Conservation (phyloP, 2,888 invertebrate species). For the Athalia circularis region DNA sequence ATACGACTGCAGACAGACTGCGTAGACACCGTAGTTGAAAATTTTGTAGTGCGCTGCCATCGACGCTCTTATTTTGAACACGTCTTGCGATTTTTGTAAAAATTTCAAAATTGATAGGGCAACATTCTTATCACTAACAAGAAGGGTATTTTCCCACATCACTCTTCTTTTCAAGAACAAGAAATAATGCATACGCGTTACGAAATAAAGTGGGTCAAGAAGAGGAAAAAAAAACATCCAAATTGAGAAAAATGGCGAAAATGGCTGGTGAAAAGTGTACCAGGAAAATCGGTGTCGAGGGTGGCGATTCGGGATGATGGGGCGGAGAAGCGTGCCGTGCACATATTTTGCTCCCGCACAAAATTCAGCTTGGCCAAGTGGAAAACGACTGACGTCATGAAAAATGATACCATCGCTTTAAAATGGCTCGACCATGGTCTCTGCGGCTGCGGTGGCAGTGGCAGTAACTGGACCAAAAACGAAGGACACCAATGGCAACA, state of each 20-base stretch:
- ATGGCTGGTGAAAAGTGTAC: background rate
- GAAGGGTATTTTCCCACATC: too few relatives aligned
- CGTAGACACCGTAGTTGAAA: too few relatives aligned
- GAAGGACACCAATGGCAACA: background rate
- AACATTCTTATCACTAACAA: too few relatives aligned
- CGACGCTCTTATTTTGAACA: too few relatives aligned
- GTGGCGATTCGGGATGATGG: background rate
- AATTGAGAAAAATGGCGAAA: constrained; percentile 5
- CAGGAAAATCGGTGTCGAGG: background rate
- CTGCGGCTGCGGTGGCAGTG: background rate
- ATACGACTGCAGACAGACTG: too few relatives aligned
- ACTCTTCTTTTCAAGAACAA: too few relatives aligned
- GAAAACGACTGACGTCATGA: constrained; percentile 64
- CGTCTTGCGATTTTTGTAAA: too few relatives aligned
- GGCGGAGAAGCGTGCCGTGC: constrained; percentile 27
- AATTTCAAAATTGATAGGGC: too few relatives aligned
- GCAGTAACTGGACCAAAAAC: background rate
- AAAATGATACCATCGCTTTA: constrained; percentile 60
- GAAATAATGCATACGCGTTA: too few relatives aligned
- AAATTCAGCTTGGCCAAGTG: constrained; percentile 57
- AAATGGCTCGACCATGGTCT: constrained; percentile 53
- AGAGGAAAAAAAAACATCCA: too few relatives aligned
- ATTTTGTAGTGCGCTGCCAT: too few relatives aligned
- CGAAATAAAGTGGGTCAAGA: too few relatives aligned
- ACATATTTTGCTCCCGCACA: constrained; percentile 51